A percentile compares a stretch with the other conserved stretches of the same genome.
These are phyloP conservation scores for Nansenia antarctica DNA, from an alignment of 2,113 vertebrate genomes.

Conservation along the genomic window DNA sequence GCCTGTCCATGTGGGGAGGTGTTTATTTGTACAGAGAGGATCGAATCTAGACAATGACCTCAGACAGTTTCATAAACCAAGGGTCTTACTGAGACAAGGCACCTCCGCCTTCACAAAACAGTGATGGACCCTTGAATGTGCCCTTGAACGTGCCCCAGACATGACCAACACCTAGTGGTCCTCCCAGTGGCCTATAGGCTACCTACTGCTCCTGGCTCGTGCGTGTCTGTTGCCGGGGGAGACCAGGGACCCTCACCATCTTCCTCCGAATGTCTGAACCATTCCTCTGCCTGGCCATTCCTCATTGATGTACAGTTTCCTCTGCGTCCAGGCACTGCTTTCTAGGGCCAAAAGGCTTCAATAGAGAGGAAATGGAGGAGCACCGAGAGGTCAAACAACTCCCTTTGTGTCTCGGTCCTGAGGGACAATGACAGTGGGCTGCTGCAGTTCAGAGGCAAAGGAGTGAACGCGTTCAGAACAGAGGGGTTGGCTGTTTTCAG, in stretches of 20 bases:
- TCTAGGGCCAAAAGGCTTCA: conserved; percentile 32
- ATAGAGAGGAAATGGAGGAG: conserved; percentile 10
- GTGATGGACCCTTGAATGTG: background rate
- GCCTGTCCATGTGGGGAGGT: background rate
- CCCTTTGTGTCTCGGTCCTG: background rate
- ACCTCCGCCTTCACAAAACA: background rate
- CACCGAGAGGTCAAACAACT: background rate
- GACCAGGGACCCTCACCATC: background rate
- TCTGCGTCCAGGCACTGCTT: conserved; percentile 27
- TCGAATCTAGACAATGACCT: background rate
- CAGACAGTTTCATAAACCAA: background rate
- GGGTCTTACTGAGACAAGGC: background rate
- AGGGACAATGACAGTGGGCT: background rate
- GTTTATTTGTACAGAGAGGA: conserved; percentile 2
- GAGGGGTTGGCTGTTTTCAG: background rate
- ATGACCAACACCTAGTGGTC: background rate
- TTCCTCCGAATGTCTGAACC: conserved; percentile 14
- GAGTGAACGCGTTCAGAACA: background rate
- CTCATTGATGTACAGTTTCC: conserved; percentile 51
- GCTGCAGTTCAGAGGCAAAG: background rate
- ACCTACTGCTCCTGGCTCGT: background rate
- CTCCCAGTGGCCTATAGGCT: background rate
- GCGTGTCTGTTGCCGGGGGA: conserved; percentile 32
- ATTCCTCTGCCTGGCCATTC: conserved; percentile 25
- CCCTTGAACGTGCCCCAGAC: background rate